Conservation (phyloP, 2,797 vertebrate genomes). For the Sebastes miniatus region DNA sequence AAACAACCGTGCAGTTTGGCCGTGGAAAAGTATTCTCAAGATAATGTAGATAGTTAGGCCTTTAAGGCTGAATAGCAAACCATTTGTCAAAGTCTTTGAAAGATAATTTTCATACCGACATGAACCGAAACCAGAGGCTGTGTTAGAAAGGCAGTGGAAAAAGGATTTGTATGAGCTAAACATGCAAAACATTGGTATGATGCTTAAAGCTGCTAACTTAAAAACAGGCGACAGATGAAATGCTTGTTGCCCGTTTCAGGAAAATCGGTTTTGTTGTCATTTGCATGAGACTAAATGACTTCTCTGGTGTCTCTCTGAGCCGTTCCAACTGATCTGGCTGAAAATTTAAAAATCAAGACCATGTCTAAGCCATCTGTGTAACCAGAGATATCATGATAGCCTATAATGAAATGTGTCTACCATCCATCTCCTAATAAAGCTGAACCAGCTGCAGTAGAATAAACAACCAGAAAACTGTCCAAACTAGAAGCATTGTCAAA, state of each 20-base stretch:
- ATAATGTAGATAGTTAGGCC: neutral
- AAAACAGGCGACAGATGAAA: neutral
- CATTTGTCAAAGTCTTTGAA: conserved; percentile 15
- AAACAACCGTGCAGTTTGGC: neutral
- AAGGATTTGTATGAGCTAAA: neutral
- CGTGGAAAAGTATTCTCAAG: neutral
- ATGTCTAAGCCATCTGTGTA: neutral
- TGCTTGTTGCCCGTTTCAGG: neutral
- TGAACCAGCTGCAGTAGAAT: neutral
- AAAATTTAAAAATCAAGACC: neutral
- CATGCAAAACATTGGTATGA: neutral
- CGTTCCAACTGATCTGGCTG: neutral
- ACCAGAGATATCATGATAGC: neutral
- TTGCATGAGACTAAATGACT: neutral
- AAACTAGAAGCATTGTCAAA: neutral
- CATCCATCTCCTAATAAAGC: neutral
- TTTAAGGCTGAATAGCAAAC: neutral
- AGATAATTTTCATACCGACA: conserved; percentile 20
- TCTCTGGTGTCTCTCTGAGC: neutral
- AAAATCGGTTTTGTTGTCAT: neutral
- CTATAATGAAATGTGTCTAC: neutral
- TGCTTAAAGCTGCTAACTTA: neutral
- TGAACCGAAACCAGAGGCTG: neutral
- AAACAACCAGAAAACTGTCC: neutral
- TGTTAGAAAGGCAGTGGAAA: neutral